Percentiles rank a stretch among this genome's conserved stretches.
Conservation (phyloP, 2,113 vertebrate species). For the Saimiri boliviensis region DNA sequence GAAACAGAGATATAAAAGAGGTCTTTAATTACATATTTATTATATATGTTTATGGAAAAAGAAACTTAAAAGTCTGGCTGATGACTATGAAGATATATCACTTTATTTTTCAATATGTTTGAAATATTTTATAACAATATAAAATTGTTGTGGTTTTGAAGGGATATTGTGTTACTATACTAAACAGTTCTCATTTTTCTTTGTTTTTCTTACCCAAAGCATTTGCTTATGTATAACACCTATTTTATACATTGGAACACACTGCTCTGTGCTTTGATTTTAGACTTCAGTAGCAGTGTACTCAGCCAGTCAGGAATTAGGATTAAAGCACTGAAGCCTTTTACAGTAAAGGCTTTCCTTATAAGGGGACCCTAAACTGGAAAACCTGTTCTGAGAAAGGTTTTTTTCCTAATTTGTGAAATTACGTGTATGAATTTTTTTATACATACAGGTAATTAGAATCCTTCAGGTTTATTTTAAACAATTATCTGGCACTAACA, state of each 20-base stretch:
- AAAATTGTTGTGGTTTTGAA: background rate
- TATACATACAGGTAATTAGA: background rate
- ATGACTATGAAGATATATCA: background rate
- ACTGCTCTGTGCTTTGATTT: background rate
- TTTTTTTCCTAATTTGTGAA: background rate
- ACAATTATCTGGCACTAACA: constrained; percentile 5
- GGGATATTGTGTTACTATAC: background rate
- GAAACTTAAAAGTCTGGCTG: background rate
- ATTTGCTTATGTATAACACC: background rate
- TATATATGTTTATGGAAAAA: background rate
- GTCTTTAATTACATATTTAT: background rate
- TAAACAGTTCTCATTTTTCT: background rate
- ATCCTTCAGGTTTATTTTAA: constrained; percentile 34
- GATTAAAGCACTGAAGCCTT: background rate
- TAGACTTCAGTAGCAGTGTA: background rate
- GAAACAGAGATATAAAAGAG: background rate
- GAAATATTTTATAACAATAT: background rate
- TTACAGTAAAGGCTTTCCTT: background rate
- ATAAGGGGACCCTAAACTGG: background rate
- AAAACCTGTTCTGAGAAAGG: background rate
- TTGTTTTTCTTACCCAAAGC: background rate
- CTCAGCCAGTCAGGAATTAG: background rate
- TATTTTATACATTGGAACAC: background rate
- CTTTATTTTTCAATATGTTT: background rate
- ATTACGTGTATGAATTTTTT: constrained; percentile 20